phyloP scores from a whole-genome alignment of 2,888 invertebrate genomes.

The Stenurella melanura region DNA sequence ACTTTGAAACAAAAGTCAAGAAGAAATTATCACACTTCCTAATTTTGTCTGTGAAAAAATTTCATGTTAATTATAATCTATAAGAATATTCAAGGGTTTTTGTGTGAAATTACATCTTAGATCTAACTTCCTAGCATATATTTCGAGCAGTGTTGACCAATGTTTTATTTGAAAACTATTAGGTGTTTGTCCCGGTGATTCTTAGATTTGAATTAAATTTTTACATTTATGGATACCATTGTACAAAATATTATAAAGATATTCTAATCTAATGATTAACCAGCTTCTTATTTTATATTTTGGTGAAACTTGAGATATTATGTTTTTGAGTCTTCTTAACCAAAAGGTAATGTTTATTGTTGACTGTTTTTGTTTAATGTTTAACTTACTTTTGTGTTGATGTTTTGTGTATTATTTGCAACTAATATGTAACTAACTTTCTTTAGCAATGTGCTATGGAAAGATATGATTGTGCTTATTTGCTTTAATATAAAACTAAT shows the following conservation, averaged over 20 bases:
- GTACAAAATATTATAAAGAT: background rate
- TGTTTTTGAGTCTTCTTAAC: constrained; percentile 32
- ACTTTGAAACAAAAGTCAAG: no score
- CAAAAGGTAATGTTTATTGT: constrained; percentile 44
- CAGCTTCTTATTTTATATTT: constrained; percentile 28
- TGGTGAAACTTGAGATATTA: constrained; percentile 7
- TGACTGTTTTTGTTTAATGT: constrained; percentile 40
- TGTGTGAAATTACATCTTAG: no score
- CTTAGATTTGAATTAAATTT: background rate
- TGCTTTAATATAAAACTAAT: no score
- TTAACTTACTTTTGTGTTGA: constrained; percentile 36
- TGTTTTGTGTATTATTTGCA: constrained; percentile 40
- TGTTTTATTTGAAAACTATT: background rate
- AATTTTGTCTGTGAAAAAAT: no score
- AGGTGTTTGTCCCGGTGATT: background rate
- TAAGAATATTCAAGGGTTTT: no score
- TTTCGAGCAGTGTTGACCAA: no score
- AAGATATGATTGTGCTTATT: no score
- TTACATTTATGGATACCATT: background rate
- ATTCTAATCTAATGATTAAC: background rate
- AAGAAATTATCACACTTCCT: no score
- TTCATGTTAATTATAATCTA: no score
- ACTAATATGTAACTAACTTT: background rate
- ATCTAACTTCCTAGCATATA: no score
- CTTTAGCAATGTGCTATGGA: background rate